These are phyloP conservation scores for Papilio protenor DNA, from an alignment of 2,888 invertebrate species.

Conservation along the genomic window DNA sequence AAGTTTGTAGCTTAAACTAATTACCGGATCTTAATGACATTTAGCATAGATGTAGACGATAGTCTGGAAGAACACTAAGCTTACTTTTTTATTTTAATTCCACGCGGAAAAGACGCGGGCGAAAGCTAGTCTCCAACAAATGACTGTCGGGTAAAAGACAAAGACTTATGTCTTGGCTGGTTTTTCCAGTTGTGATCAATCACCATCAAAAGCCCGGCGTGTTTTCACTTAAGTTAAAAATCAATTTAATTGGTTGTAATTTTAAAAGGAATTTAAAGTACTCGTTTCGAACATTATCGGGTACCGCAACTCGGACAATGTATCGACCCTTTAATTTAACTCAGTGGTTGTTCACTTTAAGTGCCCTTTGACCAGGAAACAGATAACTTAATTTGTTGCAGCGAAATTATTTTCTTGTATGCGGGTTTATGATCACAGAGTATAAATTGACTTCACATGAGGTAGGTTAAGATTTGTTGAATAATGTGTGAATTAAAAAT, in stretches of 20 bases:
- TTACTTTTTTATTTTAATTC: too few species aligned
- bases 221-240: slow-evolving; percentile 9
- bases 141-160: neutral
- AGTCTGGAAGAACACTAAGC: too few species aligned
- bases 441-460: neutral
- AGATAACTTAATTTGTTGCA: slow-evolving; percentile 4
- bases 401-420: slow-evolving; percentile 31
- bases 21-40: too few species aligned
- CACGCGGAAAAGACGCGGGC: too few species aligned
- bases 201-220: neutral
- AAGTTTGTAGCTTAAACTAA: neutral
- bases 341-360: slow-evolving; percentile 20
- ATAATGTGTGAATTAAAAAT: too few species aligned
- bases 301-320: slow-evolving; percentile 17
- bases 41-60: too few species aligned
- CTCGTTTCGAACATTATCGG: neutral
- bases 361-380: slow-evolving; percentile 12
- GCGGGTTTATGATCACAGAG: slow-evolving; percentile 17
- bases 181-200: neutral
- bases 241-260: neutral
- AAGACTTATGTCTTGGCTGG: neutral
- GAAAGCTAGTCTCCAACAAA: neutral
- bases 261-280: neutral
- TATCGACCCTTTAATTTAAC: slow-evolving; percentile 11
- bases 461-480: neutral